Conservation (phyloP, 2,113 vertebrate species). For the Thermophis baileyi region DNA sequence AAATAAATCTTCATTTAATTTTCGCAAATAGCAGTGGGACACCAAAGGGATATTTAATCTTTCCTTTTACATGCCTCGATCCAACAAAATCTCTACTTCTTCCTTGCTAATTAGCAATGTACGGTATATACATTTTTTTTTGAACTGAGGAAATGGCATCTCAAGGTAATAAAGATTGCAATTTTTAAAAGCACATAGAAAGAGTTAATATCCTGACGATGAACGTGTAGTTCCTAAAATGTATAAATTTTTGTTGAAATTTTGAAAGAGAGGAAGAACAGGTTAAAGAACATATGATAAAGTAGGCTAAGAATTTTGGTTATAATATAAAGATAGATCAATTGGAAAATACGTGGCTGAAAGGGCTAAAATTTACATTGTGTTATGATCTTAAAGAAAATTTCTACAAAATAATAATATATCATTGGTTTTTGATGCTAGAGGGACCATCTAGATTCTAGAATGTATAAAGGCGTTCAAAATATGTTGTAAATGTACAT, state of each 20-base stretch:
- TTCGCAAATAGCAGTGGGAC: background rate
- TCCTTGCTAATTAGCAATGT: background rate
- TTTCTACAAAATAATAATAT: too few relatives aligned
- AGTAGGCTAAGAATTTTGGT: background rate
- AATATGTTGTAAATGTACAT: background rate
- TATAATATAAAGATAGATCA: background rate
- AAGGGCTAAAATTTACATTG: too few relatives aligned
- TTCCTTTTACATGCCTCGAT: background rate
- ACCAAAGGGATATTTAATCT: background rate
- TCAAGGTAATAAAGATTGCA: background rate
- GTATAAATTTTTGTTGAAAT: background rate
- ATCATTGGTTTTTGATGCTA: background rate
- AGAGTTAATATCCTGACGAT: background rate
- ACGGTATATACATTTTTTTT: background rate
- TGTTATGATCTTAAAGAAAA: too few relatives aligned
- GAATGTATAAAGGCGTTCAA: background rate
- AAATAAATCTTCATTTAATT: background rate
- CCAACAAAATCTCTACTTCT: background rate
- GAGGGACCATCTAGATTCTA: background rate
- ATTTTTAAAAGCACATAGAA: background rate
- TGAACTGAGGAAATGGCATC: background rate
- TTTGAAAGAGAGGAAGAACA: background rate
- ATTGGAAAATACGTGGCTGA: background rate
- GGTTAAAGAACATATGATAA: background rate
- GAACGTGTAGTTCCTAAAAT: background rate